Conservation (phyloP, 2,797 vertebrate species). For the Monodelphis domestica region DNA sequence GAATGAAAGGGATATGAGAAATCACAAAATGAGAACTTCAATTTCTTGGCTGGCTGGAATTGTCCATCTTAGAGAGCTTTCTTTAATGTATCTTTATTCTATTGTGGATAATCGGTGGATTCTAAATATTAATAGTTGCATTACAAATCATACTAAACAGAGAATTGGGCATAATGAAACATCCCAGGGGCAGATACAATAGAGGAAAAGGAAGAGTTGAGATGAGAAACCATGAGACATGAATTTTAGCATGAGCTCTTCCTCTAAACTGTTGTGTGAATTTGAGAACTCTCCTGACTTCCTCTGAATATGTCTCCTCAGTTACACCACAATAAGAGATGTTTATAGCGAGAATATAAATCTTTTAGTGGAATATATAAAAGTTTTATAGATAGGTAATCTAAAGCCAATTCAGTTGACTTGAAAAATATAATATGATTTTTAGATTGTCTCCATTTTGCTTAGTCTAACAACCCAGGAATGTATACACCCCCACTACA, state of each 20-base stretch:
- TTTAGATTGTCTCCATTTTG: too few species aligned
- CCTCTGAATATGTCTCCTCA: background rate
- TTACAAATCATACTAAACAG: background rate
- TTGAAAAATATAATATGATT: too few species aligned
- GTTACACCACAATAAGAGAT: background rate
- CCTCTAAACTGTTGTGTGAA: background rate
- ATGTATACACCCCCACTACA: too few species aligned
- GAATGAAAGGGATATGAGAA: background rate
- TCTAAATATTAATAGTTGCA: background rate
- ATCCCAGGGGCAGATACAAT: background rate
- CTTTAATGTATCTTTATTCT: background rate
- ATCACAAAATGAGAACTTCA: background rate
- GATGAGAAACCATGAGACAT: background rate
- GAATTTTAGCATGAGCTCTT: background rate
- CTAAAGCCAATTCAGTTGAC: slow-evolving; percentile 39
- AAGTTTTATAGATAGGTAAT: slow-evolving; percentile 52
- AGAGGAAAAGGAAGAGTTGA: background rate
- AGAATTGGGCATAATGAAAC: background rate
- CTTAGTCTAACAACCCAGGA: too few species aligned
- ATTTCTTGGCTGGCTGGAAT: background rate
- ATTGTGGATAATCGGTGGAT: background rate
- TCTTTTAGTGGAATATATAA: slow-evolving; percentile 39
- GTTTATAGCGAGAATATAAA: background rate
- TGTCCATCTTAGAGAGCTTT: background rate
- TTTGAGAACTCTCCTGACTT: background rate